These are phyloP conservation scores for Hiodon tergisus DNA, from an alignment of 2,113 vertebrate genomes.

Conservation along the genomic window DNA sequence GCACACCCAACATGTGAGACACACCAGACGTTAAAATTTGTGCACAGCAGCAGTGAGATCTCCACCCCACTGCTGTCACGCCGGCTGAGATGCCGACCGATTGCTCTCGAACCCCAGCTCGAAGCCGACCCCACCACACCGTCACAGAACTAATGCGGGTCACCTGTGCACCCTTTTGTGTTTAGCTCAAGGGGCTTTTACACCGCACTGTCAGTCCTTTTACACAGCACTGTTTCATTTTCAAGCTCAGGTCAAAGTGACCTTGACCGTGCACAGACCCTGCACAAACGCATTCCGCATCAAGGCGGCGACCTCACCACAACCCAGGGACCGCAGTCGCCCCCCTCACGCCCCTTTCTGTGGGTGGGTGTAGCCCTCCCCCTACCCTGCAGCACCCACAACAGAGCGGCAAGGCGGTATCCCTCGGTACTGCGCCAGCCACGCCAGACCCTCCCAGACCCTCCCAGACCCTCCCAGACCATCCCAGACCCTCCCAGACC, in stretches of 20 bases:
- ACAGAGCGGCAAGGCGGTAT: background rate
- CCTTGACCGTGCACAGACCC: no score
- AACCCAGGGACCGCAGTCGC: background rate
- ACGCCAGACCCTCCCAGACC: constrained; percentile 31
- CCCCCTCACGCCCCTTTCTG: background rate
- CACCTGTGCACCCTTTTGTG: background rate
- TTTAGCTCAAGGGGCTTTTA: no score
- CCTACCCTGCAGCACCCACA: background rate
- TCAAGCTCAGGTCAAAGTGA: no score
- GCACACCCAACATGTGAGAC: background rate
- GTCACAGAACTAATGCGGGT: background rate
- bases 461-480: constrained; percentile 31
- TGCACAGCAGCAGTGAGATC: background rate
- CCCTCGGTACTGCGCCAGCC: background rate
- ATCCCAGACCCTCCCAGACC: no score
- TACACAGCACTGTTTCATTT: background rate
- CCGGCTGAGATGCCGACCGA: background rate
- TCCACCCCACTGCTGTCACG: background rate
- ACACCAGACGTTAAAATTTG: background rate
- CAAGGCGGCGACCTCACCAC: background rate
- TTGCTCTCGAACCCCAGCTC: no score
- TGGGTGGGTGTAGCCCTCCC: background rate
- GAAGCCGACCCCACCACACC: no score
- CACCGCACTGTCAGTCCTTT: background rate
- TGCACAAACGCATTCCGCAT: no score